Percentiles rank a stretch among this genome's conserved stretches.
Conservation (phyloP, 2,797 vertebrate species). For the Eulemur mongoz region DNA sequence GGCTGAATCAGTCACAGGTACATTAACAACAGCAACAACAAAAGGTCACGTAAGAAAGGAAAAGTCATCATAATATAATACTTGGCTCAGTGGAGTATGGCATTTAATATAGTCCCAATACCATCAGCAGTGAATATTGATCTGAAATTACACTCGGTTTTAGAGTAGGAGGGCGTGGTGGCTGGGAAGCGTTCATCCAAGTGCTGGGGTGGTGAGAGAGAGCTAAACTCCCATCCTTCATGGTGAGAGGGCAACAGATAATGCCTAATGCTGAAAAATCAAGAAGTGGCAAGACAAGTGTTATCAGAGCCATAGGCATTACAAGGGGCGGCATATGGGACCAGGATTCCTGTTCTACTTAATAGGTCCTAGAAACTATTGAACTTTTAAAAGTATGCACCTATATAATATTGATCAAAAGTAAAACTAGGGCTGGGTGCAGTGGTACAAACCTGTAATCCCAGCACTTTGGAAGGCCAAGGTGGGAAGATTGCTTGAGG, state of each 20-base stretch:
- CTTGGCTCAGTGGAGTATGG: not conserved
- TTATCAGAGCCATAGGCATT: not conserved
- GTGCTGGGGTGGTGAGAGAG: not conserved
- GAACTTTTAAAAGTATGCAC: not conserved
- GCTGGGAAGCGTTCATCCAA: not conserved
- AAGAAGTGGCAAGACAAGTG: not conserved
- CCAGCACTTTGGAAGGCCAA: not conserved
- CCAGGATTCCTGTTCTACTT: not conserved
- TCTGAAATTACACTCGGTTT: not conserved
- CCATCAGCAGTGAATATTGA: not conserved
- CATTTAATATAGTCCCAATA: not conserved
- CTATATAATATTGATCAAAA: not conserved
- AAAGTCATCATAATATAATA: not conserved
- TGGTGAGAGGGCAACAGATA: not conserved
- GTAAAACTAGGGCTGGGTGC: not conserved
- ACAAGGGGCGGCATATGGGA: not conserved
- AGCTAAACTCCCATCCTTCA: not conserved
- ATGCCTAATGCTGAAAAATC: not conserved
- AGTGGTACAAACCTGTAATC: not conserved
- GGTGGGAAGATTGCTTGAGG: not conserved
- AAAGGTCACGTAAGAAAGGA: conserved; percentile 1
- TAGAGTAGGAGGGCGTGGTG: not conserved
- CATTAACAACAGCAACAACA: not conserved
- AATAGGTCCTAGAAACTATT: not conserved
- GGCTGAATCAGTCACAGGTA: not conserved